Evolutionary conservation across 1,140 invertebrate genomes (phyloP).

Genomic region (Nasonia longicornis): DNA sequence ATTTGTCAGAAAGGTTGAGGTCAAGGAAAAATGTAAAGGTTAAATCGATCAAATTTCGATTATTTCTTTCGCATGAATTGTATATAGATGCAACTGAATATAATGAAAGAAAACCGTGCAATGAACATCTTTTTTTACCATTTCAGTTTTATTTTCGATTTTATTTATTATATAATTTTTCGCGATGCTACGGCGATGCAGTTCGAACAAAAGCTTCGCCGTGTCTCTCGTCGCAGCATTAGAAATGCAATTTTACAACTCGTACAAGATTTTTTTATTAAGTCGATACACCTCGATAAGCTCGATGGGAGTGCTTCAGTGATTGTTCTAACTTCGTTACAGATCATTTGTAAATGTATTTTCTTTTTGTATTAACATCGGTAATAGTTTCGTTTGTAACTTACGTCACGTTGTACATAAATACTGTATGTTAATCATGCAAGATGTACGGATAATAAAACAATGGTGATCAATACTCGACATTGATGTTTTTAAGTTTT

Average conservation of each 20-base stretch:
- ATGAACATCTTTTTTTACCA: conserved; percentile 12
- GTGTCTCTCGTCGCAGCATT: background rate
- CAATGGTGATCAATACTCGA: conserved; percentile 16
- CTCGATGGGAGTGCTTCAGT: conserved; percentile 36
- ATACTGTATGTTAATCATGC: conserved; percentile 21
- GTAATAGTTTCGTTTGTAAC: conserved; percentile 23
- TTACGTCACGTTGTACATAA: conserved; percentile 4
- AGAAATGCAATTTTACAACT: conserved; percentile 28
- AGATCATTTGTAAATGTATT: conserved; percentile 32
- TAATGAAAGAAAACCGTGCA: background rate
- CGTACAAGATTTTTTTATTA: conserved; percentile 25
- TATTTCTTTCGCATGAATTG: conserved; percentile 7
- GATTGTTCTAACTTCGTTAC: conserved; percentile 42
- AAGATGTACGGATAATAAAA: conserved; percentile 35
- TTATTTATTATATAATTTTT: conserved; percentile 29
- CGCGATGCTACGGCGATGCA: background rate
- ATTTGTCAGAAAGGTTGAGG: background rate
- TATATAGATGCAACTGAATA: background rate
- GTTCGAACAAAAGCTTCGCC: background rate
- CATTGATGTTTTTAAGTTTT: conserved; percentile 13
- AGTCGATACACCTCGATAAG: conserved; percentile 35
- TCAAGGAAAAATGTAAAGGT: background rate
- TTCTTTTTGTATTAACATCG: conserved; percentile 30
- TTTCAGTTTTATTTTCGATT: conserved; percentile 6
- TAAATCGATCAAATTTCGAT: conserved; percentile 18